Conservation (phyloP, 2,113 vertebrate species). For the Felis chaus region DNA sequence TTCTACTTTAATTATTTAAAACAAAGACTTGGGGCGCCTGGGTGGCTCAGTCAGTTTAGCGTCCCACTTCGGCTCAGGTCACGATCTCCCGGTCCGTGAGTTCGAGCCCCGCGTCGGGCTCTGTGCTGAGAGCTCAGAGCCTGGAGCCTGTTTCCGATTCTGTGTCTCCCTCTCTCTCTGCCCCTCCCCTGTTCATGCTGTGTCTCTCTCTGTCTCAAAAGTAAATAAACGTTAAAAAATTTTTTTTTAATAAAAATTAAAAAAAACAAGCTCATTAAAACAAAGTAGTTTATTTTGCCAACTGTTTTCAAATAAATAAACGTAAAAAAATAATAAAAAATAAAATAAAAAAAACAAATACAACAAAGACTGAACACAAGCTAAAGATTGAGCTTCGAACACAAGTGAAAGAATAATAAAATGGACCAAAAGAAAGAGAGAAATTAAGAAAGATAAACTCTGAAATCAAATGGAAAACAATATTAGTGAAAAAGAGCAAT, state of each 20-base stretch:
- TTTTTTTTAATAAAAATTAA: no score
- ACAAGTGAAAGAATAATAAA: neutral
- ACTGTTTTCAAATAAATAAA: no score
- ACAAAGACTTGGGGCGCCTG: neutral
- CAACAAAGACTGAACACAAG: neutral
- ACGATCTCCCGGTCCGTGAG: fast-evolving
- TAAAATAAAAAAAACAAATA: neutral
- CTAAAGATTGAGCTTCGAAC: neutral
- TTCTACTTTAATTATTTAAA: neutral
- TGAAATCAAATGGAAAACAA: neutral
- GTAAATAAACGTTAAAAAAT: no score
- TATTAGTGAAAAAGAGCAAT: neutral
- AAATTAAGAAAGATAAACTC: neutral
- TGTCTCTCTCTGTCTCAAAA: no score
- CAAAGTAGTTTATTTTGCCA: no score
- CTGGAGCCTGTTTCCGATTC: no score
- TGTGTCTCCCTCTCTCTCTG: no score
- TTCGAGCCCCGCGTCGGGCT: no score
- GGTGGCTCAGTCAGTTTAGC: no score
- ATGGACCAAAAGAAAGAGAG: neutral
- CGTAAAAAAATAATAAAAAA: no score
- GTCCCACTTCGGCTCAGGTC: no score
- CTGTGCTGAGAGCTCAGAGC: fast-evolving
- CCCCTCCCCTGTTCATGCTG: fast-evolving
- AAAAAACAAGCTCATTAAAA: no score